Percentiles rank a stretch among this genome's conserved stretches.
These are phyloP conservation scores for Hystrix brachyura DNA, from an alignment of 2,113 vertebrate genomes.

Conservation along the genomic window DNA sequence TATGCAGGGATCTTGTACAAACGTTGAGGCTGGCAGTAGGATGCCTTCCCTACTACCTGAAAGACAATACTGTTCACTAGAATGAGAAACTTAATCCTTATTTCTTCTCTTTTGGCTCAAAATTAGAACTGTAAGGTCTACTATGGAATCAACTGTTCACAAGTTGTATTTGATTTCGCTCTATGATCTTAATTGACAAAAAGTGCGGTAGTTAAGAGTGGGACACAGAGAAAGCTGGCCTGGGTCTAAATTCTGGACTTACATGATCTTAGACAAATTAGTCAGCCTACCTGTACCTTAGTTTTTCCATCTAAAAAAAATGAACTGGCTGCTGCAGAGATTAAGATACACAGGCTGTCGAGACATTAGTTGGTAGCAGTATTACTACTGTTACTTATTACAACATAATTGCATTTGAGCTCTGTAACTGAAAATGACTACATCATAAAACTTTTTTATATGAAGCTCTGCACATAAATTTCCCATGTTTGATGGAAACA, in stretches of 20 bases:
- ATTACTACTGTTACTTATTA: background rate
- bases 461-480: slow-evolving; percentile 1
- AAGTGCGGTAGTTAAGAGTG: background rate
- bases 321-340: background rate
- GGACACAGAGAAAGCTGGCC: background rate
- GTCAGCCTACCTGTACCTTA: background rate
- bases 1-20: background rate
- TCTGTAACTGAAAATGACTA: background rate
- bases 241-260: slow-evolving; percentile 1
- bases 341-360: background rate
- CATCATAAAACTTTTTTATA: slow-evolving; percentile 19
- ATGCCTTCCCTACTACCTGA: background rate
- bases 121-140: slow-evolving; percentile 2
- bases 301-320: slow-evolving; percentile 16
- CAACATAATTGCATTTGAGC: background rate
- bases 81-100: slow-evolving; percentile 8
- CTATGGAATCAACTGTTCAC: slow-evolving; percentile 14
- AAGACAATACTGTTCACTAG: background rate
- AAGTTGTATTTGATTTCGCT: background rate
- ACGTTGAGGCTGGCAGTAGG: background rate
- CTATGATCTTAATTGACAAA: slow-evolving; percentile 6
- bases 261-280: background rate
- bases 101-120: background rate
- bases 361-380: background rate
- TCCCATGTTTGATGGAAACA: slow-evolving; percentile 27